Percentiles rank a stretch among this genome's conserved stretches.
Conservation (phyloP, 2,113 vertebrate species). For the Microtus montanus region DNA sequence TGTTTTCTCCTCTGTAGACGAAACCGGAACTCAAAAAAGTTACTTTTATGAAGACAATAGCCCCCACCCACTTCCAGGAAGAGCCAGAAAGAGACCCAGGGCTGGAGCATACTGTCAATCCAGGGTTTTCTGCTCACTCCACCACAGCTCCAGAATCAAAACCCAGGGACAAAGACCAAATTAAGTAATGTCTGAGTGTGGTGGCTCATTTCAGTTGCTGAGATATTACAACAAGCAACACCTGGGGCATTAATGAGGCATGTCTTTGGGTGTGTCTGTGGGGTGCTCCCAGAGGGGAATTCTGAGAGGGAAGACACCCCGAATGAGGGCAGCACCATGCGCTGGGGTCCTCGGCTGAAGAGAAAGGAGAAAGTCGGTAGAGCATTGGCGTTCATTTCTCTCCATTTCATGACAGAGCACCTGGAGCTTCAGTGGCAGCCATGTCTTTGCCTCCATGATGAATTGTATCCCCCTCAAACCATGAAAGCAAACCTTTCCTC, state of each 20-base stretch:
- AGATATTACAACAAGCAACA: not conserved
- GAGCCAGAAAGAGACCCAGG: not conserved
- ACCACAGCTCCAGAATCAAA: not conserved
- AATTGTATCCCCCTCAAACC: not conserved
- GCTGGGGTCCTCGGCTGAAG: not conserved
- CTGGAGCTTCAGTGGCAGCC: not conserved
- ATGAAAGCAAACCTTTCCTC: not conserved
- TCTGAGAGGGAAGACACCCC: not conserved
- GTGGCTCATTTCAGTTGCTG: not conserved
- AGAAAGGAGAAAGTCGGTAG: not conserved
- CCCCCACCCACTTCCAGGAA: not conserved
- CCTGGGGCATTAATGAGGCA: not conserved
- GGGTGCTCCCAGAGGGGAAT: not conserved
- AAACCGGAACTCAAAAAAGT: slow-evolving; percentile 16
- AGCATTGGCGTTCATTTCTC: not conserved
- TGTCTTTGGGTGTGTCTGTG: not conserved
- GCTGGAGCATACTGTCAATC: not conserved
- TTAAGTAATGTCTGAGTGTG: not conserved
- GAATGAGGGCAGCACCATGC: not conserved
- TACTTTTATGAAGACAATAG: slow-evolving; percentile 2
- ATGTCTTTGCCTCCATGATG: not conserved
- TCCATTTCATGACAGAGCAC: not conserved
- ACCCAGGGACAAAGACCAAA: not conserved
- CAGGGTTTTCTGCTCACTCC: not conserved
- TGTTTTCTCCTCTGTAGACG: not conserved